These are phyloP conservation scores for Aspiorhynchus laticeps DNA, from an alignment of 2,113 vertebrate species.

Conservation along the genomic window DNA sequence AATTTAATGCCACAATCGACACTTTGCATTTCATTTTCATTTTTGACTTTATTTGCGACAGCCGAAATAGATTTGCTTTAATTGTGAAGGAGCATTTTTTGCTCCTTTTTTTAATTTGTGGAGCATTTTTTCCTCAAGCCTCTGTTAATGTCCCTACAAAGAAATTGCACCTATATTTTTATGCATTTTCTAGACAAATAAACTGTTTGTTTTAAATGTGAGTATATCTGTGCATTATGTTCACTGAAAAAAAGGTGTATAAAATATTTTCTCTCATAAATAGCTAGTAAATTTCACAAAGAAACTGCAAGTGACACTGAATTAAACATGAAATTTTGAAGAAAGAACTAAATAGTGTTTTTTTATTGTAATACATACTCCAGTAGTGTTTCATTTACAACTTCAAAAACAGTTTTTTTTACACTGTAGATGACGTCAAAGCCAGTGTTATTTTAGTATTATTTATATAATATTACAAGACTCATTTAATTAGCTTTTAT, in stretches of 20 bases:
- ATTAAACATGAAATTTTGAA: too few species aligned
- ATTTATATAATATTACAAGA: not conserved
- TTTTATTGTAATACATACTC: too few species aligned
- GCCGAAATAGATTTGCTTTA: not conserved
- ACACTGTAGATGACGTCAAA: not conserved
- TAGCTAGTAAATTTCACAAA: not conserved
- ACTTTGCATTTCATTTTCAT: too few species aligned
- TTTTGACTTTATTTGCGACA: too few species aligned
- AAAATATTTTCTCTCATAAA: not conserved
- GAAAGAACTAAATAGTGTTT: too few species aligned
- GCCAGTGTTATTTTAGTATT: not conserved
- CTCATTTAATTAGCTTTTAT: not conserved
- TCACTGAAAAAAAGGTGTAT: not conserved
- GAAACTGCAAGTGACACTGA: too few species aligned
- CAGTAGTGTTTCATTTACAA: too few species aligned
- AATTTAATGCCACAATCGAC: not conserved
- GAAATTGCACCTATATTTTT: not conserved
- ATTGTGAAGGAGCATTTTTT: too few species aligned
- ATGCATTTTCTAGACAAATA: not conserved
- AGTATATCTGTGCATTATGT: not conserved
- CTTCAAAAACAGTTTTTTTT: too few species aligned
- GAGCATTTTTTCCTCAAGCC: too few species aligned
- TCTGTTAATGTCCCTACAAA: not conserved
- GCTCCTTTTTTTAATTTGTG: too few species aligned
- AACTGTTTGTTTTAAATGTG: not conserved